Evolutionary conservation across 2,888 invertebrate species (phyloP).

Genomic region (Polyploca ridens): DNA sequence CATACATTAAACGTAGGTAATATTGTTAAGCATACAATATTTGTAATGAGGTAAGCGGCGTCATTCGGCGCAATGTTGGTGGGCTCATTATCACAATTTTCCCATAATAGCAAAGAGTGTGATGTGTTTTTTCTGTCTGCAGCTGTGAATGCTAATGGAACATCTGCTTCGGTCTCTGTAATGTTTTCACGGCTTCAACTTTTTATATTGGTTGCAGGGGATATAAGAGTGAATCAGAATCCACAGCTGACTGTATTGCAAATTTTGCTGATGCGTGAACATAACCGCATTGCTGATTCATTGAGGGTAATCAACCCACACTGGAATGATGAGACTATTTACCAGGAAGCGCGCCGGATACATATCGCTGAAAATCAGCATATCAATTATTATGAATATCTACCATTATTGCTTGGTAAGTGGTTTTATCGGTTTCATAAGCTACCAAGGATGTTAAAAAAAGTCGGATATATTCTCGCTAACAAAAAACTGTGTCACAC

Average conservation of each 20-base stretch:
- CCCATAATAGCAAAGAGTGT: not conserved
- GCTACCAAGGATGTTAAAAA: too few relatives aligned
- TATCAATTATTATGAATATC: slow-evolving; percentile 91
- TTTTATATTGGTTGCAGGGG: slow-evolving; percentile 76
- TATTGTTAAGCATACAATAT: not conserved
- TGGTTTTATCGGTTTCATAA: slow-evolving; percentile 6
- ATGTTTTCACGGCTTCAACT: not conserved
- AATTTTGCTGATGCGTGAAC: slow-evolving; percentile 88
- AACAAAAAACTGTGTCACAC: too few relatives aligned
- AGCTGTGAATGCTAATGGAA: not conserved
- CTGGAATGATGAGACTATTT: slow-evolving; percentile 90
- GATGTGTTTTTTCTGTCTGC: slow-evolving; percentile 4
- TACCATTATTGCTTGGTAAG: slow-evolving; percentile 89
- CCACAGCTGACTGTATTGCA: slow-evolving; percentile 89
- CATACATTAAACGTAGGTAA: not conserved
- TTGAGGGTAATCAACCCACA: slow-evolving; percentile 88
- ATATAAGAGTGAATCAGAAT: slow-evolving; percentile 88
- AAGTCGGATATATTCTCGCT: too few relatives aligned
- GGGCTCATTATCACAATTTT: slow-evolving; percentile 5
- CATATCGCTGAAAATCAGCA: slow-evolving; percentile 88
- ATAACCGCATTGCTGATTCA: slow-evolving; percentile 88
- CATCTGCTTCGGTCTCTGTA: not conserved
- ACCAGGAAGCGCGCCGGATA: slow-evolving; percentile 89
- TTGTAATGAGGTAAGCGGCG: not conserved
- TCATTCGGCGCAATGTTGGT: not conserved